Percentiles rank a stretch among this genome's conserved stretches.
Evolutionary conservation across 2,888 invertebrate genomes (phyloP).

Genomic region (Panzeria rudis): DNA sequence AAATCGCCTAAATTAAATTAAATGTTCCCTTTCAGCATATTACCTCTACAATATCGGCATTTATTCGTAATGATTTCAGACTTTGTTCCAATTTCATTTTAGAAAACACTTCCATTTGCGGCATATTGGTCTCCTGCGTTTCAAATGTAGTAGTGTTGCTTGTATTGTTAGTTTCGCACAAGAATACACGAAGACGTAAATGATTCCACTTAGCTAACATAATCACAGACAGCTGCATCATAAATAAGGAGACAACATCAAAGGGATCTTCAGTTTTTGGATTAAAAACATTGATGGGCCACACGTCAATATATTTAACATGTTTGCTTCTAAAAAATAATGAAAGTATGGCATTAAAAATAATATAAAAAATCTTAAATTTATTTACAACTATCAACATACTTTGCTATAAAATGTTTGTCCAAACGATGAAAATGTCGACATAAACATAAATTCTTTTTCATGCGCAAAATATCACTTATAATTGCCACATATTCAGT

Average conservation of each 20-base stretch:
- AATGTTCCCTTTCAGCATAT: background rate
- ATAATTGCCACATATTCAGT: constrained; percentile 93
- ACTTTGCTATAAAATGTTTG: constrained; percentile 90
- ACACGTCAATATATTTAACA: constrained; percentile 96
- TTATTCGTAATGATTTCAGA: constrained; percentile 93
- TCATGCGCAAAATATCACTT: constrained; percentile 94
- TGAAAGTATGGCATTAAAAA: constrained; percentile 24
- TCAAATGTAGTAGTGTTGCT: constrained; percentile 78
- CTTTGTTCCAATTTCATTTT: constrained; percentile 87
- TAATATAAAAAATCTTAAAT: background rate
- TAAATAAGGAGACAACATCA: constrained; percentile 96
- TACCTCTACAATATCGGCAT: constrained; percentile 90
- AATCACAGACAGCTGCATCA: constrained; percentile 98
- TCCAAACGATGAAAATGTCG: constrained; percentile 94
- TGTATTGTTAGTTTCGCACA: constrained; percentile 87
- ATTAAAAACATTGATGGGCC: constrained; percentile 96
- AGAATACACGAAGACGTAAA: constrained; percentile 92
- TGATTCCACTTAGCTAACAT: constrained; percentile 96
- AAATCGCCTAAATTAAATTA: background rate
- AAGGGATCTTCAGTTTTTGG: constrained; percentile 91
- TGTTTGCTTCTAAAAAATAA: constrained; percentile 81
- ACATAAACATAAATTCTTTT: constrained; percentile 97
- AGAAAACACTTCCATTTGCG: constrained; percentile 80
- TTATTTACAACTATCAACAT: constrained; percentile 75
- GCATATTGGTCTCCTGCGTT: constrained; percentile 78